Conservation (phyloP, 2,797 vertebrate species). For the Bothrops alternatus region DNA sequence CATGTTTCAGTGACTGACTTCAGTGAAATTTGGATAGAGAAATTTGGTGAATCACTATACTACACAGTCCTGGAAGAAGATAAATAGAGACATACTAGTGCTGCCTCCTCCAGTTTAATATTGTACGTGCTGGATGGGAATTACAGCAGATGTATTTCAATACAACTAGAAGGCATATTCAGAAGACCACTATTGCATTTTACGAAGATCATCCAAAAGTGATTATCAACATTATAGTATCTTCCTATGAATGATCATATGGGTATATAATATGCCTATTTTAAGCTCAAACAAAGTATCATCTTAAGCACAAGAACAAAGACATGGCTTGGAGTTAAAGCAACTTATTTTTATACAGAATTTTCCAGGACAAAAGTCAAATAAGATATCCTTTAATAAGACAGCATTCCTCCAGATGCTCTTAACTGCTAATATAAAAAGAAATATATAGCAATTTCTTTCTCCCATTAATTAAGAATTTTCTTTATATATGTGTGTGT, state of each 20-base stretch:
- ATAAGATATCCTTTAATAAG: not conserved
- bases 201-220: not conserved
- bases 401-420: not conserved
- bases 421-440: not conserved
- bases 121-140: not conserved
- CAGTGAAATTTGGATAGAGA: not conserved
- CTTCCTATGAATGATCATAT: not conserved
- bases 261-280: not conserved
- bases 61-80: not conserved
- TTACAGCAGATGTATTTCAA: not conserved
- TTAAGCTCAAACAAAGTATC: not conserved
- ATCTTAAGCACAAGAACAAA: not conserved
- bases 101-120: not conserved
- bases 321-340: not conserved
- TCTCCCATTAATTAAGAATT: no score
- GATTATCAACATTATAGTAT: not conserved
- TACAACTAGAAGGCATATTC: not conserved
- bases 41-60: not conserved
- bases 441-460: not conserved
- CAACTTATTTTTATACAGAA: not conserved
- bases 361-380: not conserved
- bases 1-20: not conserved
- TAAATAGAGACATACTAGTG: not conserved
- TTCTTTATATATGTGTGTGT: no score
- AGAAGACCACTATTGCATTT: not conserved